Conservation (phyloP, 1,140 invertebrate species). For the Platyscapa corneri region DNA sequence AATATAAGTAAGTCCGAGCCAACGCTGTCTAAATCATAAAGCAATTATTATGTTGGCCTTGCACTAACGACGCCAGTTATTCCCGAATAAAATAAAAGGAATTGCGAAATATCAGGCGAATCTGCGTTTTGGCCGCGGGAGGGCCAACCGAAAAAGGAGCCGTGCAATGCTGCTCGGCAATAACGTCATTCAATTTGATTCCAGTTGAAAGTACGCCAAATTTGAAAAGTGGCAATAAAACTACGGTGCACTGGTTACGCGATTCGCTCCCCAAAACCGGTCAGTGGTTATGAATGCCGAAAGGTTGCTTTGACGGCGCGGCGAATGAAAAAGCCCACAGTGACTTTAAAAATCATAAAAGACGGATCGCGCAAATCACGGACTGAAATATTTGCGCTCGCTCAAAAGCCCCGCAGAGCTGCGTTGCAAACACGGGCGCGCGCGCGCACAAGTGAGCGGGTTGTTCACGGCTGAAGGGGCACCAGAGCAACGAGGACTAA, state of each 20-base stretch:
- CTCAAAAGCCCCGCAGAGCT: too few species aligned
- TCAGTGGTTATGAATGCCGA: background rate
- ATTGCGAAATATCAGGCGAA: background rate
- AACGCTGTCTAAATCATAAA: background rate
- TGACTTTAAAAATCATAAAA: background rate
- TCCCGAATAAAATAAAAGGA: background rate
- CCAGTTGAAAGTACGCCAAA: background rate
- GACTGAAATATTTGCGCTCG: too few species aligned
- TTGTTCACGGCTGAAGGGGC: too few species aligned
- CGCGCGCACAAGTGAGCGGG: too few species aligned
- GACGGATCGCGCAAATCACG: too few species aligned
- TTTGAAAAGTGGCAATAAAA: constrained; percentile 10
- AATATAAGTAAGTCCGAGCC: background rate
- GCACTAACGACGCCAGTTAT: background rate
- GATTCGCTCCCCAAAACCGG: background rate
- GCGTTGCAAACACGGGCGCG: too few species aligned
- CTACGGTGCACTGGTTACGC: background rate
- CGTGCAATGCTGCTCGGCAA: background rate
- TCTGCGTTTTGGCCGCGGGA: background rate
- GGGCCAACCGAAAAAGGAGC: background rate
- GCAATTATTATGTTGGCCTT: background rate
- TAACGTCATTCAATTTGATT: constrained; percentile 6
- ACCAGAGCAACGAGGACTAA: background rate
- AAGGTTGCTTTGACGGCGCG: background rate
- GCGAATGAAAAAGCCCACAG: background rate